Conservation (phyloP, 2,888 invertebrate genomes). For the Xestia sexstrigata region DNA sequence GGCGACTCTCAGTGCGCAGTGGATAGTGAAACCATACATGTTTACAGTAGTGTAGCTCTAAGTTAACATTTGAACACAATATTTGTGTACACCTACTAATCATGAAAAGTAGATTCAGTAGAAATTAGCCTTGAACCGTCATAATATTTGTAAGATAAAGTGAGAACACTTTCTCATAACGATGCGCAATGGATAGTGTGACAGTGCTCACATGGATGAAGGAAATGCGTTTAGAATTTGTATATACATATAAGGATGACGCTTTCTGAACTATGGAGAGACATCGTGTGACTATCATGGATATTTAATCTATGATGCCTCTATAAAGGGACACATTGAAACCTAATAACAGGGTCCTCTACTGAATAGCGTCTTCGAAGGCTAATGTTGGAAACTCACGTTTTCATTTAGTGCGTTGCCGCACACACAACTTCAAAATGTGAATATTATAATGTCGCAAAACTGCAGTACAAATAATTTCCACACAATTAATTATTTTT, state of each 20-base stretch:
- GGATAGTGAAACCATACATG: neutral
- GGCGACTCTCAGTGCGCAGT: neutral
- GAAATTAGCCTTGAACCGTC: constrained; percentile 2
- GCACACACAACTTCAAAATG: constrained; percentile 4
- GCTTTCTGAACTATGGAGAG: constrained; percentile 1
- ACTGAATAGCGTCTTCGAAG: neutral
- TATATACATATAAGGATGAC: neutral
- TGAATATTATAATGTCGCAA: constrained; percentile 43
- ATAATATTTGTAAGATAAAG: constrained; percentile 12
- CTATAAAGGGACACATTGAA: constrained; percentile 2
- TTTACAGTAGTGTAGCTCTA: neutral
- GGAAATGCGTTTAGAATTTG: constrained; percentile 19
- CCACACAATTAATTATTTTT: constrained; percentile 33
- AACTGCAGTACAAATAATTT: constrained; percentile 78
- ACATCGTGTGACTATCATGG: neutral
- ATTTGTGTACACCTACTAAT: constrained; percentile 22
- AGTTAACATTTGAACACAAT: neutral
- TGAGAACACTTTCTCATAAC: constrained; percentile 2
- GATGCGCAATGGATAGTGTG: neutral
- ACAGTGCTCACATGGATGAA: neutral
- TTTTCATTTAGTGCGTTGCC: neutral
- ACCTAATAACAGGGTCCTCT: neutral
- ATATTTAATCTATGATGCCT: neutral
- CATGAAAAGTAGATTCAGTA: constrained; percentile 2
- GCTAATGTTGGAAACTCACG: neutral